Evolutionary conservation across 2,797 vertebrate species (phyloP).

Genomic region (Epinephelus malabaricus): DNA sequence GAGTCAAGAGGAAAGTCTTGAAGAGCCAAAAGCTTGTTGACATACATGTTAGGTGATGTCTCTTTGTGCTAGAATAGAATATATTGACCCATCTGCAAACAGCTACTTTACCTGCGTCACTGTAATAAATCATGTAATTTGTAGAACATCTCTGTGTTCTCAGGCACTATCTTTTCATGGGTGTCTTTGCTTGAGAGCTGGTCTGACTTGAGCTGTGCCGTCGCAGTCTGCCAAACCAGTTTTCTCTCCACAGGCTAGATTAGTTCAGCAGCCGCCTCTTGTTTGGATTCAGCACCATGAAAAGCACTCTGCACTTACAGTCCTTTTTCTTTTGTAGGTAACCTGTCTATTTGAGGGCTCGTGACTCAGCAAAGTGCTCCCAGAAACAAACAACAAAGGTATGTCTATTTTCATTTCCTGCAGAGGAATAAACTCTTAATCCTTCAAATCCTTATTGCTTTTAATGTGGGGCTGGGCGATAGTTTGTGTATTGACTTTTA

Average conservation of each 20-base stretch:
- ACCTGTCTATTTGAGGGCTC: conserved; percentile 1
- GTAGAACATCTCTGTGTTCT: neutral
- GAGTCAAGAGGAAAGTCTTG: neutral
- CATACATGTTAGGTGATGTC: neutral
- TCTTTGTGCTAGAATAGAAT: neutral
- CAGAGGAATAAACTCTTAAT: neutral
- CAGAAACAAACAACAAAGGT: conserved; percentile 30
- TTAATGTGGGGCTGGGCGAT: neutral
- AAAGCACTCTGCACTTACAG: neutral
- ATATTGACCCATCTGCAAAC: neutral
- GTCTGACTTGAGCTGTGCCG: conserved; percentile 42
- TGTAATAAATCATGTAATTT: neutral
- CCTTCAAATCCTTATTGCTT: conserved; percentile 1
- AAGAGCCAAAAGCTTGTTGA: neutral
- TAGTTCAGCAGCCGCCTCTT: conserved; percentile 40
- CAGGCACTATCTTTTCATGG: neutral
- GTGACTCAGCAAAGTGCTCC: conserved; percentile 11
- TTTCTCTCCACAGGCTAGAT: conserved; percentile 38
- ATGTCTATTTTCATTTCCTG: conserved; percentile 13
- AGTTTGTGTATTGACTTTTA: neutral
- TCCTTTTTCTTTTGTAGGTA: conserved; percentile 15
- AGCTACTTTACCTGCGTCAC: neutral
- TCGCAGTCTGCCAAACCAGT: conserved; percentile 69
- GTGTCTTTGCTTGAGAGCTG: conserved; percentile 39
- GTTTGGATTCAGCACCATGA: conserved; percentile 30